Evolutionary conservation across 2,797 vertebrate genomes (phyloP).

Genomic region (Micrastur ruficollis): DNA sequence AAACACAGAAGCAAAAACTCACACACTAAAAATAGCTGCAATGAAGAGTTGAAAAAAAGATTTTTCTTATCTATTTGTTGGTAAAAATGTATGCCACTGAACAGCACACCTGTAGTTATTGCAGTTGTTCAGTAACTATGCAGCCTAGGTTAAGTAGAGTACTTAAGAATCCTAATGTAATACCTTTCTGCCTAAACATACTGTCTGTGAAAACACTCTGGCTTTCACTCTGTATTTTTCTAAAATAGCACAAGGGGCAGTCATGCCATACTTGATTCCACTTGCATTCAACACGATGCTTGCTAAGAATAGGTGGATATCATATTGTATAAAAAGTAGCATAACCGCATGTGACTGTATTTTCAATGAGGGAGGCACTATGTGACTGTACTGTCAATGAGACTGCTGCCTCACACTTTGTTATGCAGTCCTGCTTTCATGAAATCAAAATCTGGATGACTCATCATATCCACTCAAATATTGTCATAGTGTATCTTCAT

Average conservation of each 20-base stretch:
- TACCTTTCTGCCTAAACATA: neutral
- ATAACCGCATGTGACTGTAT: conserved; percentile 42
- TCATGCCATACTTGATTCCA: neutral
- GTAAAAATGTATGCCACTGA: neutral
- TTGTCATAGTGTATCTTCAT: neutral
- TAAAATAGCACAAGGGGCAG: conserved; percentile 29
- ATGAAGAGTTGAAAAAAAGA: neutral
- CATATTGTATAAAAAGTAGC: conserved; percentile 38
- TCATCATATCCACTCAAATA: conserved; percentile 1
- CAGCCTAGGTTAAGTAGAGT: neutral
- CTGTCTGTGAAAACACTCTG: neutral
- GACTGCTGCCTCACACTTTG: neutral
- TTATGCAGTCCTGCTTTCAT: neutral
- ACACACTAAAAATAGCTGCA: neutral
- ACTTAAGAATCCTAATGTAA: neutral
- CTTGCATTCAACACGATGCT: neutral
- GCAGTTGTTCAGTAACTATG: neutral
- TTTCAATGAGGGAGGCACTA: conserved; percentile 9
- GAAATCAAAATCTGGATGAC: neutral
- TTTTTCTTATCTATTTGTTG: neutral
- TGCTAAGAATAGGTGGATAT: conserved; percentile 52
- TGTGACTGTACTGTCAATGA: conserved; percentile 23
- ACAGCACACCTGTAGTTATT: neutral
- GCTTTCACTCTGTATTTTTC: neutral
- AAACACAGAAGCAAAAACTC: neutral